These are phyloP conservation scores for Xiphophorus hellerii DNA, from an alignment of 2,113 vertebrate species.

Conservation along the genomic window DNA sequence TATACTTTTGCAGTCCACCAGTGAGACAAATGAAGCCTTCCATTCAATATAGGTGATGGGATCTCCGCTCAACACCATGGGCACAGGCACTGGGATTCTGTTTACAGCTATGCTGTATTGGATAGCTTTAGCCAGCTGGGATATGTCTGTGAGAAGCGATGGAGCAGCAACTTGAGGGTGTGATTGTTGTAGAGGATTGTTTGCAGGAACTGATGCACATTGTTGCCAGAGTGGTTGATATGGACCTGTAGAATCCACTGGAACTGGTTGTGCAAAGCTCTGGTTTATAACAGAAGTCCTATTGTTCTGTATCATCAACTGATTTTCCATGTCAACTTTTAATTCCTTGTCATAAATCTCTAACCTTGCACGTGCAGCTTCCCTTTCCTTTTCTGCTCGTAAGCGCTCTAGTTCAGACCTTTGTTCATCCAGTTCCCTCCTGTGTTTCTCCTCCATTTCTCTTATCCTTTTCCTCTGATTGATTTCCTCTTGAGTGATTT, in stretches of 20 bases:
- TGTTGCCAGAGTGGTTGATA: not conserved
- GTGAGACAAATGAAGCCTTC: not conserved
- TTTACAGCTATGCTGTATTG: not conserved
- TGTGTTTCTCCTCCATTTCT: not conserved
- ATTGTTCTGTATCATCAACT: not conserved
- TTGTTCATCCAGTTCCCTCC: not conserved
- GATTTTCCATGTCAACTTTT: not conserved
- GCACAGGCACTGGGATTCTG: not conserved
- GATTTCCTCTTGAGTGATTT: not conserved
- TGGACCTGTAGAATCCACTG: not conserved
- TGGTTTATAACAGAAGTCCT: not conserved
- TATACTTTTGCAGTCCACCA: not conserved
- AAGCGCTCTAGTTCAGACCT: not conserved
- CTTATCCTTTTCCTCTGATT: not conserved
- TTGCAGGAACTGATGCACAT: not conserved
- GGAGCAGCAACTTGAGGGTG: not conserved
- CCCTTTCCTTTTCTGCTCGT: not conserved
- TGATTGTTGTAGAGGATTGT: not conserved
- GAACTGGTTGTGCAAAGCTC: not conserved
- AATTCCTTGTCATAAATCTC: not conserved
- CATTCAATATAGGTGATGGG: not conserved
- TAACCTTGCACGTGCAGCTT: not conserved
- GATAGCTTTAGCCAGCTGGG: not conserved
- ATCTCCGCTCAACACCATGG: not conserved
- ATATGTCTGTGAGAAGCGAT: not conserved